Evolutionary conservation across 2,797 vertebrate species (phyloP), one percentile per base, ranked within the genome.

Genomic region (Arrhamphus sclerolepis): DNA sequence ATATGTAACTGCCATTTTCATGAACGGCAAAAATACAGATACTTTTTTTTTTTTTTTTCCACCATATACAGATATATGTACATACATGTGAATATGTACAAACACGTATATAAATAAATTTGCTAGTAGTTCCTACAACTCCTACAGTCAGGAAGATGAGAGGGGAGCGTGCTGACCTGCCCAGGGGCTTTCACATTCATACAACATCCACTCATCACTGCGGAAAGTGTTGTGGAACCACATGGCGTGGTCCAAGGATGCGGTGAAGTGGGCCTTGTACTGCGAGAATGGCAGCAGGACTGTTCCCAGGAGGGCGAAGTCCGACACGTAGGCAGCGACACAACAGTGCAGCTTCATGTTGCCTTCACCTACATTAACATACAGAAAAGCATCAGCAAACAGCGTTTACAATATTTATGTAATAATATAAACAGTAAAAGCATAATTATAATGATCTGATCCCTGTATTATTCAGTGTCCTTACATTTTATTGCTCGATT

Each of bases 321-420:
- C 96, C 0, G 97, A 99, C 31, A 98, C 94, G 9, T 98, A 99
- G 1, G 97, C 97, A 0, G 96, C 97, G 53, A 98, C 96, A 0
- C 97, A 98, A 87, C 95, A 96, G 75, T 98, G 97, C 81, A 98
- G 89, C 82, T 96, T 98, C 92, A 96, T 96, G 88, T 97, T 93
- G 0, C 92, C 94, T 57, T 98, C 93, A 19, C 97, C 97, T 99
- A 77, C 19, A 71, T 66, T 56, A 24, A 58, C 28, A 72, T 62
- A 59, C 39, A 78, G 0, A 7, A 24, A 46, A 20, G 4, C 16
- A 41, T 46, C 5, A 52, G 19, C 13, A 51, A 56, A 58, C n/a
- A n/a, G n/a, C n/a, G n/a, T n/a, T n/a, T n/a, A n/a, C n/a, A n/a
- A n/a, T 20, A 14, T 13, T 18, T 21, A 20, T 4, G 6, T 29